Conservation (phyloP, 2,113 vertebrate species). For the Phylloscopus trochiloides region DNA sequence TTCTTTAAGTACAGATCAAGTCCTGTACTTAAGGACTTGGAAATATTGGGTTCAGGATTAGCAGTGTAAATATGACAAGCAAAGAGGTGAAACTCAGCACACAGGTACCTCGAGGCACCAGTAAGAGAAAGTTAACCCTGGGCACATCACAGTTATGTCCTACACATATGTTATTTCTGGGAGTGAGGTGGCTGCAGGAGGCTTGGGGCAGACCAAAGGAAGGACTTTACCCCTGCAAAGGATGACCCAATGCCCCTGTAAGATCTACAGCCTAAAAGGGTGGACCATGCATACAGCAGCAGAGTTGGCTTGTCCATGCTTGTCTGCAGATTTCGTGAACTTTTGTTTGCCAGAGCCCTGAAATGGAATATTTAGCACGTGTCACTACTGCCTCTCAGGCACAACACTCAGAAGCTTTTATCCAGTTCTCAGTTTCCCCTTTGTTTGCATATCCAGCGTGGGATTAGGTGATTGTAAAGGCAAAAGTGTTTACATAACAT, state of each 20-base stretch:
- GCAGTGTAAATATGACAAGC: not conserved
- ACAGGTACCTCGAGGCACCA: not conserved
- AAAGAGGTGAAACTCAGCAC: not conserved
- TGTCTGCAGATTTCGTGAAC: not conserved
- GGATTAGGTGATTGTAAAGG: not conserved
- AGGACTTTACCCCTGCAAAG: not conserved
- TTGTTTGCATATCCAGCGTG: not conserved
- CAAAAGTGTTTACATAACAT: not conserved
- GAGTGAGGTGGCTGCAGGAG: not conserved
- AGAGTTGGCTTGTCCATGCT: not conserved
- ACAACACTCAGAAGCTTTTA: not conserved
- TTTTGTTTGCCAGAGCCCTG: not conserved
- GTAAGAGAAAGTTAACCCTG: not conserved
- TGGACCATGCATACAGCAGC: accelerated
- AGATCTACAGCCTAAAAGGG: not conserved
- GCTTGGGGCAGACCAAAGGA: not conserved
- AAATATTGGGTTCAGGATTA: not conserved
- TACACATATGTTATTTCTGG: not conserved
- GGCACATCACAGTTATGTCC: not conserved
- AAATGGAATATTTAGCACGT: not conserved
- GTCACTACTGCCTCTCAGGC: not conserved
- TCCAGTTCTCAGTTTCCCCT: not conserved
- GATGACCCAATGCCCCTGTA: not conserved
- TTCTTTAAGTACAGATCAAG: too few species aligned
- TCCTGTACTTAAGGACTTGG: not conserved